Evolutionary conservation across 1,140 invertebrate species (phyloP), one percentile per base, ranked within the genome.

Genomic region (Temnothorax curvispinosus): DNA sequence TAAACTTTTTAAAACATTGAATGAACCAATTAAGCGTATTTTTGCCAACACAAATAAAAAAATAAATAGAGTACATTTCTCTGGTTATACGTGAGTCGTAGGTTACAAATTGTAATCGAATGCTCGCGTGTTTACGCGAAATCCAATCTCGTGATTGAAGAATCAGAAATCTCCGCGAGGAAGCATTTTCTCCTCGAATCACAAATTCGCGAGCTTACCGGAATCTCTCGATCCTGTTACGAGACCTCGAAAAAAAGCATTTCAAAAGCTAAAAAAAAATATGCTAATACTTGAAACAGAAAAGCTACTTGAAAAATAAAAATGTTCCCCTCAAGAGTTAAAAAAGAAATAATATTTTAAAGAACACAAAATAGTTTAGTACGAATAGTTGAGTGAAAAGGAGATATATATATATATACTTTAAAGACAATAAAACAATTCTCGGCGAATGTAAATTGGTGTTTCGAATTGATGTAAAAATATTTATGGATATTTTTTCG

Each of bases 141-240:
- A 89, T 89, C 65, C 56, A 89, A 89, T 89, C 78, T 58, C n/a
- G 15, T 54, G 35, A 50, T 4, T 62, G 41, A 27, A 32, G n/a
- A 65, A 65, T 84, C 64, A 11, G 54, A 41, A 77, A 5, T 13
- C 15, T 47, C 21, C 35, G 15, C 54, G 74, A 71, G 15, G 41
- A 18, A 58, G 32, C 65, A 21, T 18, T 56, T 27, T 56, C 47
- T 69, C 8, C 13, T 67, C 35, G 62, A 35, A 80, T 38, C 32
- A 52, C 52, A 13, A 67, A 77, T 77, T 18, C 15, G 54, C 1
- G 7, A 35, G 11, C 32, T 35, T 56, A 75, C 58, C 72, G 38
- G 35, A 27, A 56, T 56, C 21, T 27, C 21, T 41, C 21, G n/a
- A 76, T 58, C 35, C 4, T 18, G 4, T 62, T 62, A 72, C 47